phyloP scores from a whole-genome alignment of 2,113 vertebrate species.

The Sinocyclocheilus maitianheensis region DNA sequence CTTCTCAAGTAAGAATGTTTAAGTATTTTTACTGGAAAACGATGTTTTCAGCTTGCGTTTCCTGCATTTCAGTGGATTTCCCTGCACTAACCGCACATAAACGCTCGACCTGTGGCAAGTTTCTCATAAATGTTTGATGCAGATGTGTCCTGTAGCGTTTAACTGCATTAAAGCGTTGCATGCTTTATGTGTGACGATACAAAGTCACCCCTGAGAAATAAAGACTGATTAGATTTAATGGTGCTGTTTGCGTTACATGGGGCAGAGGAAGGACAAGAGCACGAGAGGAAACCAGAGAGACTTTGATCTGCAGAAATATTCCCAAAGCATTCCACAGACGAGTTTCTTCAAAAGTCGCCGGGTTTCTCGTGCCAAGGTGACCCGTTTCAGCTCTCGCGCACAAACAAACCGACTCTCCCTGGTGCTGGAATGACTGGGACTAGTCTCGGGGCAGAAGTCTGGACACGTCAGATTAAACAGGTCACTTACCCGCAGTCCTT shows the following conservation, averaged over 20 bases:
- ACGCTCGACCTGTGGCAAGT: constrained; percentile 1
- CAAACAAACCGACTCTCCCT: constrained; percentile 6
- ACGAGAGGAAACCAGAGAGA: constrained; percentile 31
- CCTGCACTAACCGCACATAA: background rate
- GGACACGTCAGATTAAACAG: constrained; percentile 63
- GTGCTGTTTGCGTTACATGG: constrained; percentile 15
- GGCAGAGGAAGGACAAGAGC: constrained; percentile 1
- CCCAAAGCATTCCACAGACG: constrained; percentile 20
- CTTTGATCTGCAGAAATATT: background rate
- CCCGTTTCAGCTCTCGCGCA: constrained; percentile 48
- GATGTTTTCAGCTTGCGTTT: background rate
- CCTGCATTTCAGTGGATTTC: background rate
- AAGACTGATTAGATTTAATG: constrained; percentile 30
- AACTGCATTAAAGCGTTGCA: constrained; percentile 33
- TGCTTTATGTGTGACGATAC: constrained; percentile 21
- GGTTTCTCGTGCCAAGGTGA: constrained; percentile 33
- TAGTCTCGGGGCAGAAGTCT: constrained; percentile 54
- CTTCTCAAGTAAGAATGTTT: too few relatives aligned
- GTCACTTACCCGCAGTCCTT: constrained; percentile 54
- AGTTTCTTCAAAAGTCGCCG: constrained; percentile 23
- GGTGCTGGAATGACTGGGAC: constrained; percentile 58
- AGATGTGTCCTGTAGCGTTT: constrained; percentile 41
- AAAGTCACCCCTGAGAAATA: constrained; percentile 46
- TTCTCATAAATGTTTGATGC: constrained; percentile 39
- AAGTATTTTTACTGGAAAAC: too few relatives aligned